These are phyloP conservation scores for Speoplatyrhinus poulsoni DNA, from an alignment of 2,113 vertebrate genomes.

Conservation along the genomic window DNA sequence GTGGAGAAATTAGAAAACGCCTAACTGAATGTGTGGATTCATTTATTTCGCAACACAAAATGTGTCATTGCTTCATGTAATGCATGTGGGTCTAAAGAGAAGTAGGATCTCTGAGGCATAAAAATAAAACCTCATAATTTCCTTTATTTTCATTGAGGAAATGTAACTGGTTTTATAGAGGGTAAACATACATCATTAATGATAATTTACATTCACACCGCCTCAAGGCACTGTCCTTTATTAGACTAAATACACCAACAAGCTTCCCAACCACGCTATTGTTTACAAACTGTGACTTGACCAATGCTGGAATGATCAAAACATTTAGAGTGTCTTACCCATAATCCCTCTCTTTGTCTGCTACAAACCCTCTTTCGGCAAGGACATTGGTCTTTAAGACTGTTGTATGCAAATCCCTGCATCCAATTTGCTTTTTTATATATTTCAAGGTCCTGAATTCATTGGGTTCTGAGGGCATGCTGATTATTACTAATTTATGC, in stretches of 20 bases:
- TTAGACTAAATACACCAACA: conserved; percentile 83
- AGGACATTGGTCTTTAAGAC: conserved; percentile 91
- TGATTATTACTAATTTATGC: conserved; percentile 94
- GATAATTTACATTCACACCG: conserved; percentile 92
- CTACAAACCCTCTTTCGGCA: conserved; percentile 86
- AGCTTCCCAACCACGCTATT: conserved; percentile 81
- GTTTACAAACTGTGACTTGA: conserved; percentile 89
- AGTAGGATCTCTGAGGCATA: not conserved
- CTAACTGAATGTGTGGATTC: too few relatives aligned
- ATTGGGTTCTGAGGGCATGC: conserved; percentile 87
- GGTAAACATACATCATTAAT: conserved; percentile 66
- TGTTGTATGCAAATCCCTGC: conserved; percentile 91
- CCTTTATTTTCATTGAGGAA: conserved; percentile 84
- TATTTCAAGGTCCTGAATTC: conserved; percentile 91
- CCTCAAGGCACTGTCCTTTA: conserved; percentile 85
- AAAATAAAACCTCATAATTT: not conserved
- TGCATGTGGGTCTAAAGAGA: not conserved
- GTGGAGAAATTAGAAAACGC: not conserved
- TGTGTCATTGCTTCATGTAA: too few relatives aligned
- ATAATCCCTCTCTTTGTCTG: conserved; percentile 83
- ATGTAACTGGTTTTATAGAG: conserved; percentile 83
- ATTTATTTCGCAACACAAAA: too few relatives aligned
- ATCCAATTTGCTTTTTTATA: conserved; percentile 95
- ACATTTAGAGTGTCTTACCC: conserved; percentile 81
- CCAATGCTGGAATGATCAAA: conserved; percentile 81